Evolutionary conservation across 2,888 invertebrate genomes (phyloP).

Genomic region (Silvanus unidentatus): DNA sequence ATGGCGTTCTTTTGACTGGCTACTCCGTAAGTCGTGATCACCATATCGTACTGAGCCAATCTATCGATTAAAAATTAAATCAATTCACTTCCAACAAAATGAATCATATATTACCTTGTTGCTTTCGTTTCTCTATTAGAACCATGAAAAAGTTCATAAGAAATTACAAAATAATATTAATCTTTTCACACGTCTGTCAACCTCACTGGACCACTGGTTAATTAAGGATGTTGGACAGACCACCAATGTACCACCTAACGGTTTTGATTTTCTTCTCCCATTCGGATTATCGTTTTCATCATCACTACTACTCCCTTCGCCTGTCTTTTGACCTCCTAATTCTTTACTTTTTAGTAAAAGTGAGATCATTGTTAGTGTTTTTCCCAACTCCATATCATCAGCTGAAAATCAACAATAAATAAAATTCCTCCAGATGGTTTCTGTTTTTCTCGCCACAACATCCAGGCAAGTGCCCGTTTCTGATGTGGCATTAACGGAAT

Average conservation of each 20-base stretch:
- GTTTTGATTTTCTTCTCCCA: conserved; percentile 14
- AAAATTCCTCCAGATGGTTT: conserved; percentile 81
- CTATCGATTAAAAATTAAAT: conserved; percentile 22
- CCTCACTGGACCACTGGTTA: conserved; percentile 84
- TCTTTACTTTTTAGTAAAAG: conserved; percentile 56
- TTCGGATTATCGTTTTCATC: conserved; percentile 15
- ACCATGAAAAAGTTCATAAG: conserved; percentile 76
- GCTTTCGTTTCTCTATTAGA: conserved; percentile 60
- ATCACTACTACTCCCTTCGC: conserved; percentile 25
- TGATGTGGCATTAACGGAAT: conserved; percentile 77
- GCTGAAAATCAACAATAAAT: conserved; percentile 50
- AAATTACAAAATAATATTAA: conserved; percentile 59
- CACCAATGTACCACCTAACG: conserved; percentile 70
- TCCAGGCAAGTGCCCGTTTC: conserved; percentile 78
- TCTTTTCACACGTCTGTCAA: conserved; percentile 56
- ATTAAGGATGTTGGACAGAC: conserved; percentile 89
- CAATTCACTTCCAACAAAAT: neutral
- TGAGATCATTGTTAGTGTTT: conserved; percentile 79
- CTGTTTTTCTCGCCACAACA: conserved; percentile 84
- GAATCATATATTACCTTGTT: conserved; percentile 37
- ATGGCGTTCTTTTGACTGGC: conserved; percentile 57
- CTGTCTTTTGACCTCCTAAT: conserved; percentile 34
- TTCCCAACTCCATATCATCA: conserved; percentile 79
- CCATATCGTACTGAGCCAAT: conserved; percentile 69
- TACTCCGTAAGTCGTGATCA: conserved; percentile 84